Base-by-base conservation (phyloP, 2,797 vertebrate genomes). In the Pantherophis vulpinus region DNA sequence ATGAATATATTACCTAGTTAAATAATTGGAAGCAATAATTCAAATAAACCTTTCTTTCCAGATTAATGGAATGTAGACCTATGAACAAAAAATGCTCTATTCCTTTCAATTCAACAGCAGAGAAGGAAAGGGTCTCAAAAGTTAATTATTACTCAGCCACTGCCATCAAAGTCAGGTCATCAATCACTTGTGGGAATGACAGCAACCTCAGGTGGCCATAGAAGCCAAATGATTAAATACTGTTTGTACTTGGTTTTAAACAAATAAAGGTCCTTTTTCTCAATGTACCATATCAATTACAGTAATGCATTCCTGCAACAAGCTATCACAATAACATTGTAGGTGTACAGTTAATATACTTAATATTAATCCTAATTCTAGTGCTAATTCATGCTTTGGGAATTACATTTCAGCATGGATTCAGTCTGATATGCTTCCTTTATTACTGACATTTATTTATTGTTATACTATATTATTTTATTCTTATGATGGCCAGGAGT, bases 121-220 rank as follows among this genome's bases (percentile, higher is more conserved):
- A 91, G 56, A 51, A 51, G 47, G 47, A 8, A 51, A 51, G 55
- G 47, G 29, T 32, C 55, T 88, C 8, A 23, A 59, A 61, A 37
- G 29, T 42, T 88, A 7, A 42, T 88, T 91, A 93, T 55, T 93
- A 32, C 37, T 25, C 16, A 42, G 51, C 60, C 20, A 12, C 3
- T 55, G 37, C 58, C 59, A 91, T 56, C 70, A 59, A 32, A 92
- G 74, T 59, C 74, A 42, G 59, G 1, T 51, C 74, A 93, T 91
- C 70, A 88, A 60, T 88, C 16, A 83, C n/a, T 7, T 47, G 47
- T 12, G 42, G 13, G 4, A 88, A 10, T 79, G 90, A 83, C 90
- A 89, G n/a, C 63, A 91, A 42, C 86, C 70, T 63, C 90, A 86
- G 58, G 87, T 91, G 93, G 58, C 58, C 47, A 25, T 74, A 59